Evolutionary conservation across 2,113 vertebrate genomes (phyloP).

Genomic region (Brachyhypopomus gauderio): DNA sequence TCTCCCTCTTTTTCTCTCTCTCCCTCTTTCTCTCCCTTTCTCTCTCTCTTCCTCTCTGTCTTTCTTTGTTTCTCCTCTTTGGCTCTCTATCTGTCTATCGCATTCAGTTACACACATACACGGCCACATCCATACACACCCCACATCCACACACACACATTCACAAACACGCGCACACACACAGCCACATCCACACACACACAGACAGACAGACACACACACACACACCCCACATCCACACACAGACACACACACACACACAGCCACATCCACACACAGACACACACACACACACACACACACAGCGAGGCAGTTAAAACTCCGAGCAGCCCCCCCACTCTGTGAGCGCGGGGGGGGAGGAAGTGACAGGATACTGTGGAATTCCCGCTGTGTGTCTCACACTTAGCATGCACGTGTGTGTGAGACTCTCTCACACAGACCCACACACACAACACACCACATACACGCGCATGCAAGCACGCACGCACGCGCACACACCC

Average conservation of each 20-base stretch:
- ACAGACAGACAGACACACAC: conserved; percentile 5
- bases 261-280: no score
- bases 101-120: neutral
- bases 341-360: conserved; percentile 13
- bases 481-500: conserved; percentile 12
- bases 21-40: conserved; percentile 13
- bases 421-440: conserved; percentile 17
- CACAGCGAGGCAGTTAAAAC: conserved; percentile 15
- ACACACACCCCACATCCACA: conserved; percentile 11
- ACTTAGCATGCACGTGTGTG: conserved; percentile 40
- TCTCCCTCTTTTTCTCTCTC: neutral
- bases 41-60: conserved; percentile 9
- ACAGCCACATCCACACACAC: neutral
- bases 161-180: neutral
- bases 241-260: conserved; percentile 4
- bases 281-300: conserved; percentile 3
- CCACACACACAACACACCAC: conserved; percentile 25
- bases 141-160: conserved; percentile 7
- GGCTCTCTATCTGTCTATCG: conserved; percentile 19
- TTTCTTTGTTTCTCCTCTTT: conserved; percentile 28
- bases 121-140: conserved; percentile 14
- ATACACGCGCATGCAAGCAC: conserved; percentile 16
- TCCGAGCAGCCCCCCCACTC: conserved; percentile 21
- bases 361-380: conserved; percentile 48
- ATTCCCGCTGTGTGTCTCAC: conserved; percentile 51